phyloP scores from a whole-genome alignment of 1,140 invertebrate genomes.

The Pogonomyrmex barbatus region DNA sequence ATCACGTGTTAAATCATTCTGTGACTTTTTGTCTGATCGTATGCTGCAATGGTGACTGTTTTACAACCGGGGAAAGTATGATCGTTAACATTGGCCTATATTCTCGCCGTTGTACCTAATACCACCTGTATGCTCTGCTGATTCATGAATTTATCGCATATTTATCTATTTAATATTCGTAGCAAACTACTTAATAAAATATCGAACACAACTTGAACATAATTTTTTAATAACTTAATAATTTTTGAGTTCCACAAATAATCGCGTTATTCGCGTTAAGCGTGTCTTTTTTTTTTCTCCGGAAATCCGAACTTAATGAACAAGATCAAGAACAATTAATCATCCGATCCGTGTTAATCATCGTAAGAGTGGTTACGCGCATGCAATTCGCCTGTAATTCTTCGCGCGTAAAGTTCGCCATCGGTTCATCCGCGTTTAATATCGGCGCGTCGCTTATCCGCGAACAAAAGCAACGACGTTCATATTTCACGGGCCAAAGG shows the following conservation, averaged over 20 bases:
- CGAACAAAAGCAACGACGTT: conserved; percentile 66
- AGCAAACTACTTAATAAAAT: background rate
- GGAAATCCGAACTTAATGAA: background rate
- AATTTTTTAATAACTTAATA: background rate
- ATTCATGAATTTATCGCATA: background rate
- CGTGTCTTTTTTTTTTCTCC: conserved; percentile 12
- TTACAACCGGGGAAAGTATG: conserved; percentile 16
- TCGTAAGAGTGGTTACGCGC: conserved; percentile 9
- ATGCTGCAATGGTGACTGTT: conserved; percentile 19
- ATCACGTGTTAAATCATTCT: conserved; percentile 25
- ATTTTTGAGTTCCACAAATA: background rate
- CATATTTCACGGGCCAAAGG: conserved; percentile 73
- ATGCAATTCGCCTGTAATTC: conserved; percentile 42
- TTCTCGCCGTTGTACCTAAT: background rate
- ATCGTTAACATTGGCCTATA: conserved; percentile 44
- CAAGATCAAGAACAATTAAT: conserved; percentile 32
- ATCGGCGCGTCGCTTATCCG: conserved; percentile 66
- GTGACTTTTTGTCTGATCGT: conserved; percentile 31
- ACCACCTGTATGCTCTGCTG: background rate
- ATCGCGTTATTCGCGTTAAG: background rate
- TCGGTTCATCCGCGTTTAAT: conserved; percentile 65
- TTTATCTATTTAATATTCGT: background rate
- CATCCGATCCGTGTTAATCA: background rate
- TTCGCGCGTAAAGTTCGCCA: conserved; percentile 44
- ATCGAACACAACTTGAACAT: background rate